Evolutionary conservation across 2,888 invertebrate species (phyloP).

Genomic region (Nymphalis polychloros): DNA sequence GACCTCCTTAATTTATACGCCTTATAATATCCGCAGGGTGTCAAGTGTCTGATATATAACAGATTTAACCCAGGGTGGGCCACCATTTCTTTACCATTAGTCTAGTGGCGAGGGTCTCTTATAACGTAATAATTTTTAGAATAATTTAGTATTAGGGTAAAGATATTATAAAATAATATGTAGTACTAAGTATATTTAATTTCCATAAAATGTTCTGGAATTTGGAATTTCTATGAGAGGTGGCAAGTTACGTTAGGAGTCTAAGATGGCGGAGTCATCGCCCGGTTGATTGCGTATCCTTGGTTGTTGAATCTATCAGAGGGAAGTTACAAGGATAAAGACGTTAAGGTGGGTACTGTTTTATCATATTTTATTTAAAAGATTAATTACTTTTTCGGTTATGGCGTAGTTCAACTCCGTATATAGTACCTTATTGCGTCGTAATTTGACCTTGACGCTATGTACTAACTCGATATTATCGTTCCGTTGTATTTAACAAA

Average conservation of each 20-base stretch:
- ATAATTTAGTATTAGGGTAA: constrained; percentile 26
- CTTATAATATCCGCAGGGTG: constrained; percentile 41
- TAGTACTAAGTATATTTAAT: constrained; percentile 26
- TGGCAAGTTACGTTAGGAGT: constrained; percentile 50
- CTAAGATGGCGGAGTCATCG: constrained; percentile 69
- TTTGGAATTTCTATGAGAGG: constrained; percentile 38
- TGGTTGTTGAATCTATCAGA: constrained; percentile 30
- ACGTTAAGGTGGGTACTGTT: constrained; percentile 59
- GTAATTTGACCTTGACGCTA: constrained; percentile 42
- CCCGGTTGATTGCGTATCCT: constrained; percentile 54
- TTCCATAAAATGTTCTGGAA: constrained; percentile 23
- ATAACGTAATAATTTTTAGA: constrained; percentile 25
- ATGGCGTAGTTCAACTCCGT: not conserved
- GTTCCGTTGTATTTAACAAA: constrained; percentile 13
- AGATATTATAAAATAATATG: constrained; percentile 34
- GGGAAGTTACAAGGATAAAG: constrained; percentile 33
- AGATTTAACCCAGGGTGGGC: constrained; percentile 36
- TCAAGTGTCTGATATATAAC: constrained; percentile 52
- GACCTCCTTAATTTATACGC: constrained; percentile 28
- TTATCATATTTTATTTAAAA: constrained; percentile 38
- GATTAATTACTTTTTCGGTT: constrained; percentile 14
- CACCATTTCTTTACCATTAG: constrained; percentile 54
- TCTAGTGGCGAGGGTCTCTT: constrained; percentile 55
- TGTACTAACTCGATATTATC: constrained; percentile 30
- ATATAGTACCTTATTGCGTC: constrained; percentile 40